Evolutionary conservation across 2,113 vertebrate species (phyloP).

Genomic region (Tachycineta bicolor): DNA sequence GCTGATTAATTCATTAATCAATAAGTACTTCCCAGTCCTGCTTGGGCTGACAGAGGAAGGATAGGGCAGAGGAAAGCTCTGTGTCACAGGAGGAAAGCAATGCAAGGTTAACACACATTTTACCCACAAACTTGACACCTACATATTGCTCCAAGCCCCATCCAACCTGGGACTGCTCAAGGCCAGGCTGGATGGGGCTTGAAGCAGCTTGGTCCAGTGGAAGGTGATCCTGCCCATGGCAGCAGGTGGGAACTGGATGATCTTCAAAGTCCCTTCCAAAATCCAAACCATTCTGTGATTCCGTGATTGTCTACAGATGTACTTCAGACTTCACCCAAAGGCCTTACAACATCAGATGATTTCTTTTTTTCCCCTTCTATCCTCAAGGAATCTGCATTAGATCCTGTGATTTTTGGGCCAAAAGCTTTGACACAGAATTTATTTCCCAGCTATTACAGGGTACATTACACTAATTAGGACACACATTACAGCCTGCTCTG

Average conservation of each 20-base stretch:
- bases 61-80: background rate
- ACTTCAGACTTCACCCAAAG: background rate
- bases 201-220: background rate
- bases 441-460: constrained; percentile 25
- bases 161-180: background rate
- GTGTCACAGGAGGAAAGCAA: background rate
- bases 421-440: background rate
- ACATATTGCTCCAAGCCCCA: background rate
- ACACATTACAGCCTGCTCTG: background rate
- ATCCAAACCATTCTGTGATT: background rate
- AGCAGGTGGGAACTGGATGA: background rate
- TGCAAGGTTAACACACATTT: background rate
- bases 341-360: fast-evolving
- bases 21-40: background rate
- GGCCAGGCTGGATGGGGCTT: fast-evolving
- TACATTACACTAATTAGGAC: constrained; percentile 33
- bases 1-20: background rate
- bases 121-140: background rate
- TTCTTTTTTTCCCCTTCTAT: fast-evolving
- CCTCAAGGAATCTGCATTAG: background rate
- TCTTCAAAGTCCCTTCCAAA: background rate
- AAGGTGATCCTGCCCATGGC: background rate
- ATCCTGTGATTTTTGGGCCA: background rate
- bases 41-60: background rate
- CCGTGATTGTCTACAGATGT: fast-evolving